These are phyloP conservation scores for Thoracochromis brauschi DNA, from an alignment of 2,113 vertebrate genomes.

Conservation along the genomic window DNA sequence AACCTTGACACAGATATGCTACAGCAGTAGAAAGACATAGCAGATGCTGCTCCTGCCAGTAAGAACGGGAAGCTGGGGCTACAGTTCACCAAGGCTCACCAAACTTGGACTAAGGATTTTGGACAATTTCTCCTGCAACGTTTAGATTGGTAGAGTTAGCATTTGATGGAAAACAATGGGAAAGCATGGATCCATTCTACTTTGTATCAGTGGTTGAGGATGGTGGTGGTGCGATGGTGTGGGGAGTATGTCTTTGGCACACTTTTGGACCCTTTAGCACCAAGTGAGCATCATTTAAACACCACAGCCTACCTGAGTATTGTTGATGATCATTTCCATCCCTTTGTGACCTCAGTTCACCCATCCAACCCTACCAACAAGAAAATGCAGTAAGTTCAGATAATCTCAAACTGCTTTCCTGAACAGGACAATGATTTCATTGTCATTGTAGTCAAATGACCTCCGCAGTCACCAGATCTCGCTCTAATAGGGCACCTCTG, in stretches of 20 bases:
- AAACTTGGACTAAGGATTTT: not conserved
- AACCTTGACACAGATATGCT: not conserved
- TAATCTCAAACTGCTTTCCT: not conserved
- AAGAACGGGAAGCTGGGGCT: not conserved
- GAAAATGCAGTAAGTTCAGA: not conserved
- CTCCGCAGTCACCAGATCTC: not conserved
- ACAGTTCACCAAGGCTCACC: not conserved
- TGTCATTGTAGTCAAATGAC: not conserved
- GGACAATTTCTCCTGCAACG: not conserved
- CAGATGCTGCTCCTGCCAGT: not conserved
- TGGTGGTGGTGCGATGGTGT: not conserved
- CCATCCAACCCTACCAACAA: not conserved
- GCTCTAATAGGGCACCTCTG: not conserved
- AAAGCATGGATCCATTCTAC: not conserved
- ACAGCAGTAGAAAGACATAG: not conserved
- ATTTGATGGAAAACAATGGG: not conserved
- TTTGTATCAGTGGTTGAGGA: not conserved
- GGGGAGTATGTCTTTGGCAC: not conserved
- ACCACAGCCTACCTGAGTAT: not conserved
- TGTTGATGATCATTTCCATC: not conserved
- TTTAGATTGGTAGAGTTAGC: not conserved
- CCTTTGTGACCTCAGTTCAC: not conserved
- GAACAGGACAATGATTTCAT: not conserved
- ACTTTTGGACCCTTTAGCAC: not conserved
- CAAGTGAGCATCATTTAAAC: not conserved